Percentiles rank a stretch among this genome's conserved stretches.
Evolutionary conservation across 2,888 invertebrate species (phyloP).

Genomic region (Drosophila acutilabella): DNA sequence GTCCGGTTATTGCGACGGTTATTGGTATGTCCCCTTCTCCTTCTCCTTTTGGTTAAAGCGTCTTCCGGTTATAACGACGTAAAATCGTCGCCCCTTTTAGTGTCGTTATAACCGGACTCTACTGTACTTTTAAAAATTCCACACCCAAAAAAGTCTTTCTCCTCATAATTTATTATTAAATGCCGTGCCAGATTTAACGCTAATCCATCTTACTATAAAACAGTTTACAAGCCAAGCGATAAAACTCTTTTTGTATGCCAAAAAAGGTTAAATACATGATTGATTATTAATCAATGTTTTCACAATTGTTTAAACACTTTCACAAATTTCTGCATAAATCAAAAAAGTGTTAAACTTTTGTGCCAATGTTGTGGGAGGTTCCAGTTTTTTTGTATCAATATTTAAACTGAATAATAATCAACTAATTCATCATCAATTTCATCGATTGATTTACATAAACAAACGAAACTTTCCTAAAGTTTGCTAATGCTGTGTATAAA

Average conservation of each 20-base stretch:
- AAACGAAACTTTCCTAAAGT: slow-evolving; percentile 11
- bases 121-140: no score
- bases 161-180: neutral
- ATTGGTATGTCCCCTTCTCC: no score
- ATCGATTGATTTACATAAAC: slow-evolving; percentile 52
- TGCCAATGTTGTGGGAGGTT: slow-evolving; percentile 42
- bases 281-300: slow-evolving; percentile 19
- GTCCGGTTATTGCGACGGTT: no score
- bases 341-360: neutral
- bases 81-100: no score
- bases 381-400: neutral
- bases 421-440: slow-evolving; percentile 51
- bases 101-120: no score
- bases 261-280: neutral
- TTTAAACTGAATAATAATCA: slow-evolving; percentile 19
- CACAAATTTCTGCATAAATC: slow-evolving; percentile 38
- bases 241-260: neutral
- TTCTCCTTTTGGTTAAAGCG: no score
- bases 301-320: slow-evolving; percentile 33
- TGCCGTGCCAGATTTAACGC: neutral
- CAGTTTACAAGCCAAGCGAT: neutral
- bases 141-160: no score
- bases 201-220: neutral
- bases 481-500: neutral
- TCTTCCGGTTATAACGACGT: no score